Evolutionary conservation across 2,797 vertebrate genomes (phyloP), one percentile per base, ranked within the genome.

Genomic region (Fistularia tabacaria): DNA sequence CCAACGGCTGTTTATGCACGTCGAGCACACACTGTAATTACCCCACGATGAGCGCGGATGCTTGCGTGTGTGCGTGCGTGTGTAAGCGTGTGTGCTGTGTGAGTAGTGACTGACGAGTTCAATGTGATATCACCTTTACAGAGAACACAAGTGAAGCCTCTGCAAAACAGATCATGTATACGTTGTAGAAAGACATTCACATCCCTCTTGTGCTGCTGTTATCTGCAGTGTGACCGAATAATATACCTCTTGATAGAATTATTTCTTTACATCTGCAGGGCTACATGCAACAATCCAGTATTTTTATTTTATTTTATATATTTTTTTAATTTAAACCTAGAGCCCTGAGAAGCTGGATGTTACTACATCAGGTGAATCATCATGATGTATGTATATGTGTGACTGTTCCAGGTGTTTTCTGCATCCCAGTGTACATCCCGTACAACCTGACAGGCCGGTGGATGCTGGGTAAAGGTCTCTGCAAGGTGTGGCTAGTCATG

Each of bases 371-470:
- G 45, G n/a, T 76, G 38, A 67, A 61, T 77, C 42, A 57, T 71
- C 47, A 59, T 51, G 55, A 47, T 58, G 36, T 57, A 37, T 67
- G 43, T 49, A 36, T 57, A 47, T 51, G 40, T 53, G 49, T 64
- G 51, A 12, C 1, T 50, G 14, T 71, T 80, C 25, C 79, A 96
- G 94, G 94, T 78, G 79, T 82, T 0, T 92, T 96, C 83, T 93
- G 93, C 68, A 94, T 95, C 64, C 93, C 94, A 1, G 70, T 94
- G 62, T 96, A 94, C 80, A 92, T 95, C 69, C 93, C 93, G 14
- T 92, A 94, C 72, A 89, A 86, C 82, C 77, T 88, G 60, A 89
- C 89, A 0, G 90, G 90, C 39, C 62, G 77, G 6, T 94, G 93
- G 94, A 73, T 88, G 67, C 85, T 94, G 74, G 92, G 92, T 54